Conservation (phyloP, 2,797 vertebrate species). For the Remorina albescens region DNA sequence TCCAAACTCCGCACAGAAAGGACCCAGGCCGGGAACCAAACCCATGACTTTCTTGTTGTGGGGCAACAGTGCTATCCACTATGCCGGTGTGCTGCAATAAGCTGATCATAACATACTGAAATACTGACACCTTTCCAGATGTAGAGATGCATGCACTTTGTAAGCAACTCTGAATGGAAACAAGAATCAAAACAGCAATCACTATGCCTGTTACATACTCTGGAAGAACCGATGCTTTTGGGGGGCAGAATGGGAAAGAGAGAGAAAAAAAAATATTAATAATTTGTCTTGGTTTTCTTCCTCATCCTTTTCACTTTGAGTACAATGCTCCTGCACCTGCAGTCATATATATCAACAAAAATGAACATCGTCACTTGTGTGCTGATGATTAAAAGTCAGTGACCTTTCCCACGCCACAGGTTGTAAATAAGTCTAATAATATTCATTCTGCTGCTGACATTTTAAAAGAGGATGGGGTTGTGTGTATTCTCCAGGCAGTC, state of each 20-base stretch:
- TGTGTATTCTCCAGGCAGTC: background rate
- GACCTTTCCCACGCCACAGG: slow-evolving; percentile 31
- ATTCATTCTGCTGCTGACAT: slow-evolving; percentile 33
- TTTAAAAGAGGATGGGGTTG: slow-evolving; percentile 12
- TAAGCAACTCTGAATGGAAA: background rate
- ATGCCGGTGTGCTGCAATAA: no score
- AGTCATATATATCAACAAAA: slow-evolving; percentile 16
- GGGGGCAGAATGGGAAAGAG: background rate
- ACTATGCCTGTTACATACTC: background rate
- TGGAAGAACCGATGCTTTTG: background rate
- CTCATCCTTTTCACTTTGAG: background rate
- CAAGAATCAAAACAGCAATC: slow-evolving; percentile 3
- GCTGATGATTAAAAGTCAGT: slow-evolving; percentile 36
- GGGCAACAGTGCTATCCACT: no score
- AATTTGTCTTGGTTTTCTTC: background rate
- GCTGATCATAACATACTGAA: slow-evolving; percentile 37
- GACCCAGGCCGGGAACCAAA: no score
- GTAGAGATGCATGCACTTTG: slow-evolving; percentile 7
- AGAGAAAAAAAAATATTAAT: background rate
- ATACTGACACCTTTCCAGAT: slow-evolving; percentile 17
- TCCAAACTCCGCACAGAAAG: no score
- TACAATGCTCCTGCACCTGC: background rate
- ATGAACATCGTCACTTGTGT: slow-evolving; percentile 32
- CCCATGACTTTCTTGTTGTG: no score
- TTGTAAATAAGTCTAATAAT: slow-evolving; percentile 21